Evolutionary conservation across 1,140 invertebrate genomes (phyloP).

Genomic region (Phymastichus coffea): DNA sequence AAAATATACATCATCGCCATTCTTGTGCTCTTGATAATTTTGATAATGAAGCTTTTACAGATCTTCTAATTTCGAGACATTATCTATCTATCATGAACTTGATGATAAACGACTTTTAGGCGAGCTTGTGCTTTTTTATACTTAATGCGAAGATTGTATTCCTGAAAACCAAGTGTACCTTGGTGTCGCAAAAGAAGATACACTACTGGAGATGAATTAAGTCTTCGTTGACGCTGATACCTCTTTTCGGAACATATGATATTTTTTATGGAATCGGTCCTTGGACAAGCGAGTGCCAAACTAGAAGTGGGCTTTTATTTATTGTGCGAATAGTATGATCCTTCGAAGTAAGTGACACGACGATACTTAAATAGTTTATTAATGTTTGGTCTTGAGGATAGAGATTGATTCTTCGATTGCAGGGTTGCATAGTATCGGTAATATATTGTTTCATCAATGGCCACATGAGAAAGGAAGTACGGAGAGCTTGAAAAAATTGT

Average conservation of each 20-base stretch:
- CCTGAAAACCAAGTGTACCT: background rate
- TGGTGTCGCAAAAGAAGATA: background rate
- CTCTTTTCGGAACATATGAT: constrained; percentile 5
- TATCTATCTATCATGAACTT: background rate
- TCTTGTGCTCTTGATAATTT: background rate
- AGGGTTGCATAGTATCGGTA: background rate
- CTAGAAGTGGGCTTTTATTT: background rate
- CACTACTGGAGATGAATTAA: constrained; percentile 3
- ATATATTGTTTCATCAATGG: background rate
- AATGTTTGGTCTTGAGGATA: too few relatives aligned
- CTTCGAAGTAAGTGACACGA: constrained; percentile 2
- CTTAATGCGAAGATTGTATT: constrained; percentile 2
- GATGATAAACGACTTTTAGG: background rate
- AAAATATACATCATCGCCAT: constrained; percentile 2
- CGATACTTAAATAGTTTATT: too few relatives aligned
- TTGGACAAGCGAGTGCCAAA: background rate
- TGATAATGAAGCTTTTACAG: background rate
- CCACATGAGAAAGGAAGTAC: background rate
- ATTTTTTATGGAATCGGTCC: constrained; percentile 1
- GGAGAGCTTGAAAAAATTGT: background rate
- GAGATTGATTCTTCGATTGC: too few relatives aligned
- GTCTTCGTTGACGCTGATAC: constrained; percentile 5
- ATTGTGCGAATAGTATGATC: background rate
- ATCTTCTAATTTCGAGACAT: too few relatives aligned
- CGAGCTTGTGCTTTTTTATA: background rate